A percentile compares a stretch with the other conserved stretches of the same genome.
phyloP scores from a whole-genome alignment of 2,113 vertebrate genomes.

The Hippocampus barbouri region DNA sequence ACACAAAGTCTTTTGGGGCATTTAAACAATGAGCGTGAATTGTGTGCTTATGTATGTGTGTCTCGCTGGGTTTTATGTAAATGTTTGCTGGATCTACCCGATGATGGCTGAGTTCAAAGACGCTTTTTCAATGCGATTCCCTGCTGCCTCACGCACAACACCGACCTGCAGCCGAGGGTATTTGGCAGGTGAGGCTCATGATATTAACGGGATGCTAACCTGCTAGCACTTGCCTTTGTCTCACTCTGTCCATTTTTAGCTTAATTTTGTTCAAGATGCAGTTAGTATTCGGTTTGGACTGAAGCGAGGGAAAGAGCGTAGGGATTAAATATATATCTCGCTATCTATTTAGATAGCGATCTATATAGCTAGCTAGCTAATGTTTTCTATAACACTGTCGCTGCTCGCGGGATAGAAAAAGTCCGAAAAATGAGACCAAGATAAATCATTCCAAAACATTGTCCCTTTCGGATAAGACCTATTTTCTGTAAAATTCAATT shows the following conservation, averaged over 20 bases:
- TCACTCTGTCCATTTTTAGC: not conserved
- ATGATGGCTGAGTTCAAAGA: not conserved
- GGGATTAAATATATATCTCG: no score
- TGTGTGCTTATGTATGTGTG: not conserved
- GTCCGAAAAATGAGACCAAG: no score
- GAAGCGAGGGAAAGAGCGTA: no score
- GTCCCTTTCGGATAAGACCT: no score
- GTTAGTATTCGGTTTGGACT: not conserved
- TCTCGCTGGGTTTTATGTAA: constrained; percentile 6
- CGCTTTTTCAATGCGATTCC: not conserved
- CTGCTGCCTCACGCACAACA: not conserved
- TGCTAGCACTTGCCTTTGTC: not conserved
- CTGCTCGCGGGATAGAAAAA: no score
- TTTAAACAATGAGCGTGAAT: constrained; percentile 2
- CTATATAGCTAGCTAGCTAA: no score
- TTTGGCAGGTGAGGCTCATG: not conserved
- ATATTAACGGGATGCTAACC: not conserved
- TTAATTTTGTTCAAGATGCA: not conserved
- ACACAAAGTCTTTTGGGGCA: constrained; percentile 15
- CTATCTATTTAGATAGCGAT: no score
- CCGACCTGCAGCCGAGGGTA: not conserved
- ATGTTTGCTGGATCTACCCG: not conserved
- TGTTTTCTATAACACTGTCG: no score
- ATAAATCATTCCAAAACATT: no score
- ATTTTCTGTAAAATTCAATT: no score